Evolutionary conservation across 2,113 vertebrate genomes (phyloP).

Genomic region (Pomatostomus ruficeps): DNA sequence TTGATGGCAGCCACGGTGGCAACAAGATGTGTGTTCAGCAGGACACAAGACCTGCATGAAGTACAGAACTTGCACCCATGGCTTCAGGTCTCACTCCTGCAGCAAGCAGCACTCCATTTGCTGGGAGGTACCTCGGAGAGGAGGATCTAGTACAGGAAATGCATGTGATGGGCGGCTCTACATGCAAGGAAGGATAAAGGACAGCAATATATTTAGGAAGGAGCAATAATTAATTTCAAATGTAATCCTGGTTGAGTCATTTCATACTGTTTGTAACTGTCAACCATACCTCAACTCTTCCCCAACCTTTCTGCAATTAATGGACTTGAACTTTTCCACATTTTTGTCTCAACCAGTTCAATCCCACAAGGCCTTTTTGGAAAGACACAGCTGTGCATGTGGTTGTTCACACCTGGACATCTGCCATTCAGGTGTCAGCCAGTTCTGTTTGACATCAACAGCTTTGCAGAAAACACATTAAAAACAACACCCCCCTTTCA

Average conservation of each 20-base stretch:
- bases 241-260: background rate
- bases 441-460: background rate
- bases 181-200: background rate
- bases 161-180: background rate
- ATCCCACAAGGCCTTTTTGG: background rate
- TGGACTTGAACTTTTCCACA: background rate
- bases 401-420: background rate
- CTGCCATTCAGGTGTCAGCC: background rate
- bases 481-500: background rate
- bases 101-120: background rate
- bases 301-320: background rate
- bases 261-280: background rate
- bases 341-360: background rate
- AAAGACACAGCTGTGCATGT: background rate
- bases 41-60: background rate
- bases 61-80: background rate
- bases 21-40: background rate
- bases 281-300: background rate
- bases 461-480: background rate
- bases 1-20: background rate
- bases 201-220: background rate
- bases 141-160: background rate
- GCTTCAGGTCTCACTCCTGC: background rate
- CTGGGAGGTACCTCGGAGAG: background rate
- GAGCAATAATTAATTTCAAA: background rate